Percentiles rank a stretch among this genome's conserved stretches.
These are phyloP conservation scores for Muscicapa striata DNA, from an alignment of 2,797 vertebrate genomes.

Conservation along the genomic window DNA sequence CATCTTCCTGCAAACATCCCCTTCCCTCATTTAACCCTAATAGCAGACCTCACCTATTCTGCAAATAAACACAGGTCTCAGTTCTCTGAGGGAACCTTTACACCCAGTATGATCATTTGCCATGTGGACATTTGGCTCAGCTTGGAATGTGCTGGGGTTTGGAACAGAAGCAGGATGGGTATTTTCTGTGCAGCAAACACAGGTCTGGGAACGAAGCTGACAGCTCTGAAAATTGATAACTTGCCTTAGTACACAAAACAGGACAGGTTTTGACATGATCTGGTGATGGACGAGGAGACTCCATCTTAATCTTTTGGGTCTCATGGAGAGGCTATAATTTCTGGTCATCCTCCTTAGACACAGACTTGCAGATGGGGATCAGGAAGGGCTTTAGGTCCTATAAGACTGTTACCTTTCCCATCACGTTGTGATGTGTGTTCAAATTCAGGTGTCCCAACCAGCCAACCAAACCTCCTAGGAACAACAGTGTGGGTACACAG, in stretches of 20 bases:
- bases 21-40: background rate
- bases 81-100: background rate
- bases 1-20: background rate
- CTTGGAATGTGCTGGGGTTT: background rate
- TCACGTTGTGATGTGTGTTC: accelerated
- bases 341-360: background rate
- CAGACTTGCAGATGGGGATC: background rate
- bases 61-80: background rate
- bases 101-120: background rate
- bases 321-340: background rate
- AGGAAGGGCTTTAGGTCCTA: background rate
- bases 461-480: background rate
- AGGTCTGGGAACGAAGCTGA: background rate
- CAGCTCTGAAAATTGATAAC: background rate
- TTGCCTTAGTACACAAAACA: background rate
- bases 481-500: background rate
- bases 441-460: background rate
- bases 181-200: background rate
- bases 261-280: background rate
- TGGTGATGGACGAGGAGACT: background rate
- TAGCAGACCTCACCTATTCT: constrained; percentile 1
- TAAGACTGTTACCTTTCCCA: background rate
- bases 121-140: background rate
- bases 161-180: background rate
- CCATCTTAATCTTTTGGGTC: background rate